phyloP scores from a whole-genome alignment of 2,797 vertebrate genomes.

The Amblyraja radiata region DNA sequence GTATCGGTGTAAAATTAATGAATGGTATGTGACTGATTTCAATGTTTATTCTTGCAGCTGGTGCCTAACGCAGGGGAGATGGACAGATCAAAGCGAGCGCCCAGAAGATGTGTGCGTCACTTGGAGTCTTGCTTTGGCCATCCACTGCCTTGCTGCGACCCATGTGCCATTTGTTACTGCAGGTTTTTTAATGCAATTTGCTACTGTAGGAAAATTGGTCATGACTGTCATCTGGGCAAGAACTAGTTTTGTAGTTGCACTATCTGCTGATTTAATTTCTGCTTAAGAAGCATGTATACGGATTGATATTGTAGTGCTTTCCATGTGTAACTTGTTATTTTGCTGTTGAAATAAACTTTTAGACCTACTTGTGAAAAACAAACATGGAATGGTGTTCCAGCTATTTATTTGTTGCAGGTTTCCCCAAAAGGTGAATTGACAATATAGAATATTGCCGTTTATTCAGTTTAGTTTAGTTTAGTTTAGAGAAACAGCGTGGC shows the following conservation, averaged over 20 bases:
- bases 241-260: conserved; percentile 40
- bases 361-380: background rate
- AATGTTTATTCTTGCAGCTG: conserved; percentile 48
- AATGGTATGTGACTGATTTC: background rate
- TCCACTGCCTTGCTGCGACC: conserved; percentile 65
- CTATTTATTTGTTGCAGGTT: background rate
- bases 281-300: background rate
- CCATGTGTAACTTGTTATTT: background rate
- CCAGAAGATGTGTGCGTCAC: conserved; percentile 63
- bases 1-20: background rate
- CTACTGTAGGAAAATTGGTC: conserved; percentile 63
- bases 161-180: conserved; percentile 68
- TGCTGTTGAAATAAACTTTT: conserved; percentile 13
- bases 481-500: too few species aligned
- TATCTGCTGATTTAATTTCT: background rate
- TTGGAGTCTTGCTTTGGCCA: conserved; percentile 66
- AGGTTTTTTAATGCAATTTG: conserved; percentile 70
- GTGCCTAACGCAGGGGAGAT: conserved; percentile 48
- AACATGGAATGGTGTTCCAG: background rate
- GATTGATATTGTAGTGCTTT: background rate
- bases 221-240: conserved; percentile 51
- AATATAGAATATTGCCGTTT: background rate
- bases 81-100: conserved; percentile 56
- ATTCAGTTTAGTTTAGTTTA: too few species aligned
- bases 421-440: background rate